phyloP scores from a whole-genome alignment of 1,140 invertebrate species.

The Drosophila ambigua region DNA sequence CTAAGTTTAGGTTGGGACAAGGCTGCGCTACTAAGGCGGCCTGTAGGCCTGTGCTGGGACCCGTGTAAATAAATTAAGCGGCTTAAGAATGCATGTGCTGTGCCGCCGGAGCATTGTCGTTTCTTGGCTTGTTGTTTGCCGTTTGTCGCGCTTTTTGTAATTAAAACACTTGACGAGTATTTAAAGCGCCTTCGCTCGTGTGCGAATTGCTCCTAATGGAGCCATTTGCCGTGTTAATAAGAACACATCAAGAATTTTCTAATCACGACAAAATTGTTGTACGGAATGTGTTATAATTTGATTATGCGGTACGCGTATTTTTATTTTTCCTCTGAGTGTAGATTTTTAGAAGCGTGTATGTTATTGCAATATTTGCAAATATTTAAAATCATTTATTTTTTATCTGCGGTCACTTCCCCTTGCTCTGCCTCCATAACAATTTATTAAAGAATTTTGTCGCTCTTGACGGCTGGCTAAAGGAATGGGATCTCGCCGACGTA shows the following conservation, averaged over 20 bases:
- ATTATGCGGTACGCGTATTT: too few species aligned
- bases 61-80: conserved; percentile 56
- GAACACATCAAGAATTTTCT: neutral
- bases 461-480: conserved; percentile 1
- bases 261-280: neutral
- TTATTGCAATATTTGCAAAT: too few species aligned
- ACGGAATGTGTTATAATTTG: neutral
- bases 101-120: neutral
- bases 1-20: conserved; percentile 40
- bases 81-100: conserved; percentile 40
- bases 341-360: too few species aligned
- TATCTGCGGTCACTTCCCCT: too few species aligned
- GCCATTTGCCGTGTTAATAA: conserved; percentile 28
- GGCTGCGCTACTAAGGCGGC: conserved; percentile 21
- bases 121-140: conserved; percentile 36
- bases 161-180: conserved; percentile 43
- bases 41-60: conserved; percentile 8
- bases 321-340: too few species aligned
- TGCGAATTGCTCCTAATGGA: conserved; percentile 18
- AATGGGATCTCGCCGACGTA: conserved; percentile 17
- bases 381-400: too few species aligned
- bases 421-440: neutral
- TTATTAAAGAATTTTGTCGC: conserved; percentile 12
- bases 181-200: conserved; percentile 2
- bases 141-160: conserved; percentile 40